Base-by-base conservation (phyloP, 2,797 vertebrate species). In the Protosalanx chinensis region DNA sequence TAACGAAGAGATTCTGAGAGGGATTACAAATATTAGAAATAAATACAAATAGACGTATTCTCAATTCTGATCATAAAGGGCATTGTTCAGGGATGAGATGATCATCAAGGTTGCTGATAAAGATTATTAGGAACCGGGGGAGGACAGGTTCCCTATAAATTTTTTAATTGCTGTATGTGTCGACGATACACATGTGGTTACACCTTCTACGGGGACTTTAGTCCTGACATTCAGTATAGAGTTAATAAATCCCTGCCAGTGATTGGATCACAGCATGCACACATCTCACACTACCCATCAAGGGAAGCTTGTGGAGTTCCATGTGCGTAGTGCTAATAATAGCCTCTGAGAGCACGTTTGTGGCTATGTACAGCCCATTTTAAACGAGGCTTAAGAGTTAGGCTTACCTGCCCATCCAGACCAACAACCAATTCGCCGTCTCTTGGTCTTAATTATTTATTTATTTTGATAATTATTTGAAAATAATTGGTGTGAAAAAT, bases 291-390 rank as follows among this genome's bases (percentile, higher is more conserved):
- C 51, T 56, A 16, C 51, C 51, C 15, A 30, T 35, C 23, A 30
- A 37, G 10, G 32, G 15, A 32, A 16, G 56, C 37, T 29, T 41
- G 46, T 67, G 69, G 20, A 53, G 33, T 32, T 32, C 16, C 13
- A 10, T 71, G 64, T 76, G 53, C 51, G 18, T n/a, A 16, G 51
- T 56, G 51, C 51, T 53, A 56, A 56, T 56, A 56, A 56, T 56
- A 56, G 6, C 51, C 51, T 46, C 51, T 6, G 46, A 16, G 15
- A 56, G 41, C 41, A 46, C 41, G 41, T 46, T 46, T 46, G 41
- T 13, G 8, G 41, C 41, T 46, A 46, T 46, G 7, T 46, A 12
- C 41, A 46, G 41, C 41, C 41, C 10, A 3, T 12, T 56, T 16
- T 6, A 56, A n/a, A 16, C 4, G 51, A n/a, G 15, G 51, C 51